These are phyloP conservation scores for Apocheima hispidaria DNA, from an alignment of 2,888 invertebrate genomes.

Conservation along the genomic window DNA sequence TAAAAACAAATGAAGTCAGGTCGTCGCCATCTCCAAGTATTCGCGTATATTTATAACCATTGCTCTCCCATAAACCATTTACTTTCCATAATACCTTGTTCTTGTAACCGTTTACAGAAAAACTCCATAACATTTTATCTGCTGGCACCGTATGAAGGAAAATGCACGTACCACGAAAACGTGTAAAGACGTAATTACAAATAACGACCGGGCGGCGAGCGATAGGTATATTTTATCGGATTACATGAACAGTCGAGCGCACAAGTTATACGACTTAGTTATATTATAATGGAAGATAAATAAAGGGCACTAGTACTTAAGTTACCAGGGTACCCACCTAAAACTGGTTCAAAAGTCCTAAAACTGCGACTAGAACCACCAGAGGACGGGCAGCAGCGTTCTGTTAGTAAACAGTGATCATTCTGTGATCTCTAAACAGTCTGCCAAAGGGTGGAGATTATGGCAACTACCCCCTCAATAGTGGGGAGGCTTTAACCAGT, in stretches of 20 bases:
- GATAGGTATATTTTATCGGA: slow-evolving; percentile 79
- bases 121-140: slow-evolving; percentile 45
- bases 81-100: slow-evolving; percentile 34
- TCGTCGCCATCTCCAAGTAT: slow-evolving; percentile 8
- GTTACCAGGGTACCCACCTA: neutral
- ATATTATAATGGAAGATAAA: slow-evolving; percentile 5
- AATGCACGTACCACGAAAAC: slow-evolving; percentile 52
- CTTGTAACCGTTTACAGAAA: slow-evolving; percentile 34
- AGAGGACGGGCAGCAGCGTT: no score
- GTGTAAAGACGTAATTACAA: slow-evolving; percentile 69
- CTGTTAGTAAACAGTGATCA: no score
- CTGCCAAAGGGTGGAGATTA: no score
- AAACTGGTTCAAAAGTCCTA: no score
- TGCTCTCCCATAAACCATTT: slow-evolving; percentile 28
- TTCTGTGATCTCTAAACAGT: no score
- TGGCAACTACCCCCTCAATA: no score
- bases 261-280: slow-evolving; percentile 29
- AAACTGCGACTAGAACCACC: no score
- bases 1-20: slow-evolving; percentile 10
- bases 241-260: slow-evolving; percentile 58
- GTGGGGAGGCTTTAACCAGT: no score
- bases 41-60: slow-evolving; percentile 19
- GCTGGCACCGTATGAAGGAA: slow-evolving; percentile 39
- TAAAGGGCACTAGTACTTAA: neutral
- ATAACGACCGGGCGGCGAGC: slow-evolving; percentile 67